Base-by-base conservation (phyloP, 2,113 vertebrate genomes). In the Labeo catla region DNA sequence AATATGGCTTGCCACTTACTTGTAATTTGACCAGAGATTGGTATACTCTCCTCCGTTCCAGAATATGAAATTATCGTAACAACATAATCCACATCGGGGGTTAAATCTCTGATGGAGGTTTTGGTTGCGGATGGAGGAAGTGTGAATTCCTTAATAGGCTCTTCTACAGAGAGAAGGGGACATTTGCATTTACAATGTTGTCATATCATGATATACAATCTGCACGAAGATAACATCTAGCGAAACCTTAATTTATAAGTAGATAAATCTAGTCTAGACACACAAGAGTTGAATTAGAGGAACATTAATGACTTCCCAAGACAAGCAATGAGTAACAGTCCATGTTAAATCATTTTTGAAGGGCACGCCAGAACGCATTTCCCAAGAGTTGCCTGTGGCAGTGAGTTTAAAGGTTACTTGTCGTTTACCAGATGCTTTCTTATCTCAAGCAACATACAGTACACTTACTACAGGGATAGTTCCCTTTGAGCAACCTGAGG, bases 21-120 rank as follows among this genome's bases (percentile, higher is more conserved):
- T 93, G 97, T 99, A 88, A 99, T 92, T 89, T 96, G 97, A 65
- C 98, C 97, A 88, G 96, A 96, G 87, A 97, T 93, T 83, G 98
- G 96, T 68, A 96, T 85, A 93, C 98, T 99, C 92, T 99, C 96
- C 87, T 96, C 94, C 54, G 91, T 90, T 81, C 96, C 92, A 13
- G 93, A 70, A 89, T 96, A 99, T 36, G 98, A 95, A 82, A 89
- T 84, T 90, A 99, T 95, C 16, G 95, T 96, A 68, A 99, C 97
- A 43, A 92, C 81, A 90, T 99, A 98, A 52, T 97, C 95, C 94
- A 95, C 86, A 92, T 96, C 96, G 92, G 96, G 91, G 90, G 76
- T 94, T 89, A 99, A 95, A 79, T 97, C 95, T 89, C 94, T 94
- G 93, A 99, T 94, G 86, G 96, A 93, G 72, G 96, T 97, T 91